A percentile compares a stretch with the other conserved stretches of the same genome.
Conservation (phyloP, 2,797 vertebrate genomes). For the Danio kyathit region DNA sequence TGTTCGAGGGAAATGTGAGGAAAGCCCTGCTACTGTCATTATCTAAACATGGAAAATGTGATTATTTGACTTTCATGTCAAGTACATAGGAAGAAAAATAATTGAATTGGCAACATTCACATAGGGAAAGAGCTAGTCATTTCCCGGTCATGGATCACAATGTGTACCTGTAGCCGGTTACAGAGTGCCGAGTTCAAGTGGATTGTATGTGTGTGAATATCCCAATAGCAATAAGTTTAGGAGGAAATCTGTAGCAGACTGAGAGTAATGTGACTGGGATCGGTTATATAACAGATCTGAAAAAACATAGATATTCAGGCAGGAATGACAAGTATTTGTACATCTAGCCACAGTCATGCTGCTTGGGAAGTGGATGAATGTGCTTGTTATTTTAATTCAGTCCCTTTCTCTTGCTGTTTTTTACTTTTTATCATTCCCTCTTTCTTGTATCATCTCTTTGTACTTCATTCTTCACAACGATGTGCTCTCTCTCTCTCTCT, state of each 20-base stretch:
- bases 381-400: conserved; percentile 16
- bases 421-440: not conserved
- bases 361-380: conserved; percentile 6
- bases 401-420: not conserved
- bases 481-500: too few species aligned
- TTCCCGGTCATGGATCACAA: not conserved
- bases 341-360: conserved; percentile 1
- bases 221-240: conserved; percentile 12
- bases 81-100: conserved; percentile 12
- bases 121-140: conserved; percentile 11
- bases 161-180: conserved; percentile 27
- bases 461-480: conserved; percentile 23
- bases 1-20: conserved; percentile 14
- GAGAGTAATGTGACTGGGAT: not conserved
- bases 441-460: not conserved
- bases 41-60: conserved; percentile 52
- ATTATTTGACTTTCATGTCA: conserved; percentile 6
- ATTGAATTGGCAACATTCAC: not conserved
- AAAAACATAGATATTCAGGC: conserved; percentile 20
- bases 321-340: conserved; percentile 33
- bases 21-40: conserved; percentile 51
- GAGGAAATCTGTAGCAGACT: conserved; percentile 17
- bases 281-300: conserved; percentile 18
- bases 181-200: not conserved
- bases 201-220: conserved; percentile 6